Evolutionary conservation across 2,113 vertebrate species (phyloP), one percentile per base, ranked within the genome.

Genomic region (Gymnorhina tibicen): DNA sequence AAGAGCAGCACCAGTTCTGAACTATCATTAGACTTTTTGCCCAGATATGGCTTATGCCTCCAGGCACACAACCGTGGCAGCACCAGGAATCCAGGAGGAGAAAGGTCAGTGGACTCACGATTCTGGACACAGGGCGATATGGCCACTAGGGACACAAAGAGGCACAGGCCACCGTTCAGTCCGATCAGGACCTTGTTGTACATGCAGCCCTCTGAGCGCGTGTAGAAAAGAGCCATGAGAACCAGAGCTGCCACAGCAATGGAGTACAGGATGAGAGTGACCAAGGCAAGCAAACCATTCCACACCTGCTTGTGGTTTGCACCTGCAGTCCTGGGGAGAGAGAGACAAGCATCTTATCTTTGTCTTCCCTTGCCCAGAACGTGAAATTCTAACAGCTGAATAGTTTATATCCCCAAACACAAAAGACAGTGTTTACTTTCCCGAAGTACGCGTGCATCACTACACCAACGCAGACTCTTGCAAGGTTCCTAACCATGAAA

Each of bases 171-270:
- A 16, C 98, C 98, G 0, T 99, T 99, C 91, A 99, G 95, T 5
- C 99, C 99, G 2, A 99, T 98, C 74, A 99, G 98, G 74, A 99
- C 95, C 97, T 99, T 99, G 98, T 99, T 99, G 64, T 98, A 98
- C 39, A 73, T 82, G 96, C 99, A 99, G 94, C 98, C 98, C 17
- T 99, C 98, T 0, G 96, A 41, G 62, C 98, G 98, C 0, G 99
- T 99, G 97, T 99, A 99, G 94, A 98, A 99, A 37, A 98, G 28
- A 11, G 97, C 98, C 99, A 99, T 99, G 83, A 99, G 98, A 22
- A 98, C 72, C 91, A 99, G 93, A 15, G 98, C 99, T 39, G 98
- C 99, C 8, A 98, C 98, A 2, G 99, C 99, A 5, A 98, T 1
- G 1, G 98, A 99, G 96, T 99, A 99, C 78, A 99, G 97, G 77